Base-by-base conservation (phyloP, 2,797 vertebrate species). In the Smutsia temminckii region DNA sequence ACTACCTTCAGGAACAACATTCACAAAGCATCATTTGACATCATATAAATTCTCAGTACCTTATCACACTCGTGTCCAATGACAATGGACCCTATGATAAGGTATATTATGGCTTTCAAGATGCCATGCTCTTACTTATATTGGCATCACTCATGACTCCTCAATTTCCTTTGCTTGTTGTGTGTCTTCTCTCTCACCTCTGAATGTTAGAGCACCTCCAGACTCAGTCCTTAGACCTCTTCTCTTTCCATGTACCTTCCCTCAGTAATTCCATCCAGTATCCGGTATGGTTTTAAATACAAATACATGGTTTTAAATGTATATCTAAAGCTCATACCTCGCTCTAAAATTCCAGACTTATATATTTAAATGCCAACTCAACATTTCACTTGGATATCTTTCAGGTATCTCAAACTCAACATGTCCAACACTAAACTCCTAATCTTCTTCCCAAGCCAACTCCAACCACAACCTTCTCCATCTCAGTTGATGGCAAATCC, bases 351-450 rank as follows among this genome's bases (percentile, higher is more conserved):
- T 66, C 66, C 51, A 74, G 27, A 84, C 27, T 69, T 53, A 77
- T 4, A 72, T 78, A 94, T 89, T 61, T 89, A 71, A 90, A 40
- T 78, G 25, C 64, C 49, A 72, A 64, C 21, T 91, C 42, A 79
- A 55, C 20, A 85, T 85, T 87, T 91, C 64, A 75, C 69, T 51
- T 90, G 81, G n/a, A 34, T 91, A 42, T 72, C 63, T 85, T 87
- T 84, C 29, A 94, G 40, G 42, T 37, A 87, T 74, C 59, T 93
- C 51, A 89, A 46, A 93, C 5, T 66, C 37, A 87, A 7, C 57
- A 81, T 72, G 63, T 85, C 42, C 42, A 89, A 92, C 92, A 92
- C 64, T 64, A 21, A 94, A 85, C 34, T 83, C 51, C 55, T 80
- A 32, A 72, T 78, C 49, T 81, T 51, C 25, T 79, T 88, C 37